These are phyloP conservation scores for Micromys minutus DNA, from an alignment of 2,113 vertebrate genomes.

Conservation along the genomic window DNA sequence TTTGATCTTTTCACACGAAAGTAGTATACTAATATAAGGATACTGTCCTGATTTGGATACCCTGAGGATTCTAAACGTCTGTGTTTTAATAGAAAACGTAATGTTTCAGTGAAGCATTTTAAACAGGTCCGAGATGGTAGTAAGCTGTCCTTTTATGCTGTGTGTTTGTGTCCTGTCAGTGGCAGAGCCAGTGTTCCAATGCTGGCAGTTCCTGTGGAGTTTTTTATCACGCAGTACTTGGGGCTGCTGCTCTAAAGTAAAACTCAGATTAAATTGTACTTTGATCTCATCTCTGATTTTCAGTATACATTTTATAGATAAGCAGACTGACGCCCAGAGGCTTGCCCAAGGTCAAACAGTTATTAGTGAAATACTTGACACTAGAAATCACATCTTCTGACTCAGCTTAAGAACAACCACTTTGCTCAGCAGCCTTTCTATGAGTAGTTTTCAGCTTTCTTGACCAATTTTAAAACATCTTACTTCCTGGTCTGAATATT, in stretches of 20 bases:
- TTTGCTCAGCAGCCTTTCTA: background rate
- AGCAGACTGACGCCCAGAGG: constrained; percentile 48
- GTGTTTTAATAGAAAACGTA: background rate
- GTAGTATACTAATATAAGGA: background rate
- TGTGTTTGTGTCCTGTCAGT: too few species aligned
- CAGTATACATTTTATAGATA: constrained; percentile 33
- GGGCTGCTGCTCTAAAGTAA: background rate
- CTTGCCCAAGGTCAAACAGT: constrained; percentile 52
- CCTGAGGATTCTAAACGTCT: background rate
- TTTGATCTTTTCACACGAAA: constrained; percentile 13
- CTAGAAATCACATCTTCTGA: background rate
- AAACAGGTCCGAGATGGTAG: background rate
- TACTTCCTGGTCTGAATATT: constrained; percentile 24
- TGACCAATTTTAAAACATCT: constrained; percentile 33
- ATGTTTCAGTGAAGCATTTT: constrained; percentile 19
- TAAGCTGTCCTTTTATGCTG: background rate
- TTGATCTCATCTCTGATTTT: constrained; percentile 34
- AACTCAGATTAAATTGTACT: background rate
- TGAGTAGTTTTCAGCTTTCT: constrained; percentile 37
- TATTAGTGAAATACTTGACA: constrained; percentile 39
- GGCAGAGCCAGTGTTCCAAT: background rate
- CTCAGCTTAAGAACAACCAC: background rate
- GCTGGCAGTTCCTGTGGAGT: background rate
- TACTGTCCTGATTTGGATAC: constrained; percentile 27
- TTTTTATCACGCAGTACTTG: background rate